Base-by-base conservation (phyloP, 2,797 vertebrate species). In the Parotocinclus haroldoi region DNA sequence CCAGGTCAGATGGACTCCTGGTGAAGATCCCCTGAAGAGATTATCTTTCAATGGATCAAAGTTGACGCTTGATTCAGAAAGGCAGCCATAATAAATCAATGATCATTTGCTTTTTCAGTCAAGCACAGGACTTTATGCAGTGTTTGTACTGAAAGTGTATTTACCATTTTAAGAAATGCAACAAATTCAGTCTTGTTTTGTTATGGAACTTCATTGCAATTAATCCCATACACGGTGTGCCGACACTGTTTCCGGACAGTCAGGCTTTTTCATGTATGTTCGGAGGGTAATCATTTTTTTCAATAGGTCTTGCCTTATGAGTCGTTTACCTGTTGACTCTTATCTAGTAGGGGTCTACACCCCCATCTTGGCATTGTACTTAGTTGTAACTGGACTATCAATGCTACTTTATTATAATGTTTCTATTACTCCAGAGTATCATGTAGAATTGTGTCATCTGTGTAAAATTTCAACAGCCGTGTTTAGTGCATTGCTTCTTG, bases 311-410 rank as follows among this genome's bases (percentile, higher is more conserved):
- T 57, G 72, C 74, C 52, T 72, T 61, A 69, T 72, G 75, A 76
- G 72, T 61, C 71, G 73, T 70, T 80, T 61, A 52, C 76, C 73
- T 2, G 49, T 48, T 48, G 39, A 27, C 19, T 79, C 83, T 87
- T 90, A 88, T 89, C 88, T 88, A 82, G 59, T 7, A 69, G 68
- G 52, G 57, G 51, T 68, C 78, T 57, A 77, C 80, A 72, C 70
- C 71, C 42, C 65, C 67, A 66, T 69, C 74, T 65, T 69, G 37
- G 74, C 78, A 74, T 81, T 83, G 87, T 84, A 80, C 84, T 85
- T 85, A 72, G 78, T 50, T 81, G 82, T 74, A 64, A 38, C 51
- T 54, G 45, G 10, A 49, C 56, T 38, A 48, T 53, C 69, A 3
- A 10, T 27, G 5, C 27, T 27, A 27, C 27, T 5, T 9, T 10